Base-by-base conservation (phyloP, 2,113 vertebrate genomes). In the Empidonax traillii region DNA sequence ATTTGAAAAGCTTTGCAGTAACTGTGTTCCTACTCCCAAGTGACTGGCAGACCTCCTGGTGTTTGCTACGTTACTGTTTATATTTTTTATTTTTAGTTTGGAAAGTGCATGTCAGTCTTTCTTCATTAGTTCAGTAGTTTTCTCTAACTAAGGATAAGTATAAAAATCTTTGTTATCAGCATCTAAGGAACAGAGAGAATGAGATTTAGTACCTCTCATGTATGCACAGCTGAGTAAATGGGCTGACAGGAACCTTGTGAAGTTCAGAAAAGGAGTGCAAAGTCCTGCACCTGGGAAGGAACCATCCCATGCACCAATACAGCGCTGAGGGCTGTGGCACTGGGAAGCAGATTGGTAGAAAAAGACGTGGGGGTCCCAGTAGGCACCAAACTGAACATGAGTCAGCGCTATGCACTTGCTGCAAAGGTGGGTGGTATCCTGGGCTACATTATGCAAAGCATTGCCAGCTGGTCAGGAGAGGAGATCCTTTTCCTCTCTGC, bases 221-320 rank as follows among this genome's bases (percentile, higher is more conserved):
- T 49, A 3, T 5, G 47, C 47, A 49, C 8, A 24, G 24, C 12
- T 59, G 66, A 31, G 58, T 25, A 28, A 21, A 20, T 6, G 43
- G 33, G 9, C 41, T 16, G 11, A 5, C 24, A 39, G 58, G 67
- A 61, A 2, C 31, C 7, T 69, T 9, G 7, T 2, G 31, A 73
- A 46, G 11, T 13, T 59, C 4, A 51, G 10, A 6, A 6, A 39
- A 53, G 23, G 15, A 43, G 22, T 18, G 12, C 14, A 3, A 8
- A 56, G 46, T 52, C 18, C 22, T 87, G 22, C 23, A 21, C 3
- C 27, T 46, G 31, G 39, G 35, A 12, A 80, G 43, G 51, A 66
- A 2, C 15, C 43, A 2, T 17, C 6, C 37, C 12, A 3, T 46
- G 35, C 7, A 19, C 14, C 11, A 10, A 0, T 14, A 4, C 0